Conservation (phyloP, 2,113 vertebrate species). For the Orientallactaga bullata region DNA sequence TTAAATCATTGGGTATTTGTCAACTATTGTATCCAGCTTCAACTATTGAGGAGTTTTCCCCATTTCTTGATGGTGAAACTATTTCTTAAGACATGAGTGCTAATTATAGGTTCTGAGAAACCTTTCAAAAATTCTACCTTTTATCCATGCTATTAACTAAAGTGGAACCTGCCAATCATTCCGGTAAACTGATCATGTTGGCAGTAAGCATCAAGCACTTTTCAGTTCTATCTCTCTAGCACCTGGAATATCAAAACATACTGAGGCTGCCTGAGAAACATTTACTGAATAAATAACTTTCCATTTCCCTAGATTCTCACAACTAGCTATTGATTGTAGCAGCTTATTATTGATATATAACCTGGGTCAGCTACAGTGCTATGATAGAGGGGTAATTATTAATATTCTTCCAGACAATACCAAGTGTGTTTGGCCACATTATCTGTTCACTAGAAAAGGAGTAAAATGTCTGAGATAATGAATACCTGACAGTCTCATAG, state of each 20-base stretch:
- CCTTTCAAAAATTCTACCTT: neutral
- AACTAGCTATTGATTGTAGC: neutral
- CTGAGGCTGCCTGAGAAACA: neutral
- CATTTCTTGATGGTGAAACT: constrained; percentile 17
- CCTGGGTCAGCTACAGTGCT: neutral
- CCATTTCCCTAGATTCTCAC: neutral
- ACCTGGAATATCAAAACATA: neutral
- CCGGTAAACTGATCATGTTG: neutral
- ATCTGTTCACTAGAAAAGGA: neutral
- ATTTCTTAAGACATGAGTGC: neutral
- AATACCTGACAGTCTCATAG: neutral
- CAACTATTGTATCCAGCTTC: neutral
- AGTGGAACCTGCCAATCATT: neutral
- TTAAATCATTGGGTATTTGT: neutral
- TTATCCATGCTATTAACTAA: neutral
- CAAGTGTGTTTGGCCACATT: neutral
- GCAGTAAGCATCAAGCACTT: neutral
- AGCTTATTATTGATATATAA: neutral
- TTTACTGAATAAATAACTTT: neutral
- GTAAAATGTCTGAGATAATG: neutral
- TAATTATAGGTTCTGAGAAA: too few relatives aligned
- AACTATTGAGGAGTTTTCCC: neutral
- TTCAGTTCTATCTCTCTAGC: neutral
- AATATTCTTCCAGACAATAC: neutral
- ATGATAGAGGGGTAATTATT: neutral